phyloP scores from a whole-genome alignment of 1,140 invertebrate genomes.

The Chelonus insularis region DNA sequence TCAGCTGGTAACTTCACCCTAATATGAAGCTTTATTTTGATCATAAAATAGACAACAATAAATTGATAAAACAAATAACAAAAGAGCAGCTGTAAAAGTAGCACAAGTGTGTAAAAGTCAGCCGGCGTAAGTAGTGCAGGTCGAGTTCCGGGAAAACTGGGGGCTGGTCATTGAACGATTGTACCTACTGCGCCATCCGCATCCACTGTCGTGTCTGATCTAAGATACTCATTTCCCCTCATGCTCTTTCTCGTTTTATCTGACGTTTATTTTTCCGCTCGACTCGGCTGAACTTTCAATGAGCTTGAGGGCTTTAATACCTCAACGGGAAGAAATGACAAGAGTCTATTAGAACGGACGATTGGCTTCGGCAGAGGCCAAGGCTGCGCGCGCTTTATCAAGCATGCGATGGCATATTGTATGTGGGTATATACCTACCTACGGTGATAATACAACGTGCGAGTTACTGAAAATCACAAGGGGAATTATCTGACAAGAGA shows the following conservation, averaged over 20 bases:
- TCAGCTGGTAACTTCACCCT: no score
- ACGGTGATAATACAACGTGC: neutral
- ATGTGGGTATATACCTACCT: neutral
- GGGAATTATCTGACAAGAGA: neutral
- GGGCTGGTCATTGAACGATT: conserved; percentile 27
- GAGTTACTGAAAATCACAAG: neutral
- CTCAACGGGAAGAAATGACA: conserved; percentile 18
- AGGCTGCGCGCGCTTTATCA: conserved; percentile 27
- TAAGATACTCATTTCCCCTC: neutral
- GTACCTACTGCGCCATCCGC: conserved; percentile 26
- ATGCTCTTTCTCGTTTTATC: neutral
- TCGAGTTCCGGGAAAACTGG: conserved; percentile 24
- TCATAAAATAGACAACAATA: neutral
- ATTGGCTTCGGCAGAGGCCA: conserved; percentile 26
- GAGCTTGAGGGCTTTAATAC: conserved; percentile 6
- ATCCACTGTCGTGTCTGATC: conserved; percentile 8
- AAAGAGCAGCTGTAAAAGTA: neutral
- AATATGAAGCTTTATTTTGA: neutral
- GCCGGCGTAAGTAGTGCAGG: conserved; percentile 24
- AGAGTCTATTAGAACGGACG: conserved; percentile 24
- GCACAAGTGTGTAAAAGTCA: neutral
- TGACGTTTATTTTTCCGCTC: neutral
- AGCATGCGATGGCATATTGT: conserved; percentile 21
- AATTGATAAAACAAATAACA: neutral
- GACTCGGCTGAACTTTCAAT: conserved; percentile 15